Percentiles rank a stretch among this genome's conserved stretches.
These are phyloP conservation scores for Bos javanicus DNA, from an alignment of 2,113 vertebrate species.

Conservation along the genomic window DNA sequence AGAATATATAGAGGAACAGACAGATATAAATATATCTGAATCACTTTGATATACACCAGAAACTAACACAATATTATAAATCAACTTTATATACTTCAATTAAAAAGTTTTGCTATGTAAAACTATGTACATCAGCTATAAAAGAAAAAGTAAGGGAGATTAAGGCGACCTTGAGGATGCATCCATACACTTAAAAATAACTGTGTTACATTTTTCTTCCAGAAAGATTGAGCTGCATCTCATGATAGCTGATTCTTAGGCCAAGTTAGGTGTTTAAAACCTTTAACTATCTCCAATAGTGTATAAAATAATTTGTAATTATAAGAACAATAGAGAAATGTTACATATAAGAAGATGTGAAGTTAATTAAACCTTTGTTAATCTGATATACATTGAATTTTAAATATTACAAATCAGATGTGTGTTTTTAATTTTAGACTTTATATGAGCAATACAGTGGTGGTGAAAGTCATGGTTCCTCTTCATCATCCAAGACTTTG, in stretches of 20 bases:
- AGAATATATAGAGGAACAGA: neutral
- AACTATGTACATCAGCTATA: neutral
- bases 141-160: neutral
- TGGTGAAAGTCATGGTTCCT: conserved; percentile 80
- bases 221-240: neutral
- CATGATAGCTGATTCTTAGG: neutral
- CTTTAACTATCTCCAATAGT: neutral
- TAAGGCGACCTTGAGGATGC: neutral
- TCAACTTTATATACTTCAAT: neutral
- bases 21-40: neutral
- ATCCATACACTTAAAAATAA: neutral
- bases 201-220: neutral
- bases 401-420: neutral
- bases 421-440: conserved; percentile 80
- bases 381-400: neutral
- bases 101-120: neutral
- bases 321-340: neutral
- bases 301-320: conserved; percentile 10
- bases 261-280: neutral
- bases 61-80: neutral
- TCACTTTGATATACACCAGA: neutral
- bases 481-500: conserved; percentile 75
- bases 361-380: neutral
- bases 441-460: conserved; percentile 85
- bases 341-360: neutral